phyloP scores from a whole-genome alignment of 2,888 invertebrate species.

The Abrostola triplasia region DNA sequence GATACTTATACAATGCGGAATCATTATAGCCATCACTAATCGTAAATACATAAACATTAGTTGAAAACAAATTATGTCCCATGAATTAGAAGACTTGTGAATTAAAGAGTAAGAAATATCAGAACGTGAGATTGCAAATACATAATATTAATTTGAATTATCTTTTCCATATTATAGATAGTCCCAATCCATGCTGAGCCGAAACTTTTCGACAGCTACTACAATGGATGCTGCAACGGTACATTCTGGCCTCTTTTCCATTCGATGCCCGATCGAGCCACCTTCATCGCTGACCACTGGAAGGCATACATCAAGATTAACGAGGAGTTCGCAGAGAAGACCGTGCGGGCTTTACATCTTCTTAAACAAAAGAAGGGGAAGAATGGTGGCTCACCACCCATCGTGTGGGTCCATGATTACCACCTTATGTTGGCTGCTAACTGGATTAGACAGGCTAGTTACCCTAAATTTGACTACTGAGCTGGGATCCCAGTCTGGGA shows the following conservation, averaged over 20 bases:
- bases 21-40: background rate
- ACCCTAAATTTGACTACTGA: background rate
- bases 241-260: conserved; percentile 98
- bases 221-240: conserved; percentile 97
- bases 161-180: conserved; percentile 86
- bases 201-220: conserved; percentile 94
- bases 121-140: background rate
- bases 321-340: conserved; percentile 94
- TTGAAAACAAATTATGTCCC: background rate
- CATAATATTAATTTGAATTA: background rate
- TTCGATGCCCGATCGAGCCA: conserved; percentile 96
- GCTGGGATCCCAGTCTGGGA: background rate
- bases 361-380: conserved; percentile 86
- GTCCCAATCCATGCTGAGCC: conserved; percentile 94
- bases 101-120: background rate
- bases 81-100: no score
- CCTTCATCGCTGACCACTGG: conserved; percentile 95
- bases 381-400: conserved; percentile 87
- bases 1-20: background rate
- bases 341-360: conserved; percentile 90
- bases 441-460: conserved; percentile 93
- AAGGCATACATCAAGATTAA: conserved; percentile 94
- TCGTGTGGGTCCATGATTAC: conserved; percentile 98
- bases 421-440: conserved; percentile 97
- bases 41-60: background rate